Base-by-base conservation (phyloP, 2,888 invertebrate genomes). In the Aporophyla nigra region DNA sequence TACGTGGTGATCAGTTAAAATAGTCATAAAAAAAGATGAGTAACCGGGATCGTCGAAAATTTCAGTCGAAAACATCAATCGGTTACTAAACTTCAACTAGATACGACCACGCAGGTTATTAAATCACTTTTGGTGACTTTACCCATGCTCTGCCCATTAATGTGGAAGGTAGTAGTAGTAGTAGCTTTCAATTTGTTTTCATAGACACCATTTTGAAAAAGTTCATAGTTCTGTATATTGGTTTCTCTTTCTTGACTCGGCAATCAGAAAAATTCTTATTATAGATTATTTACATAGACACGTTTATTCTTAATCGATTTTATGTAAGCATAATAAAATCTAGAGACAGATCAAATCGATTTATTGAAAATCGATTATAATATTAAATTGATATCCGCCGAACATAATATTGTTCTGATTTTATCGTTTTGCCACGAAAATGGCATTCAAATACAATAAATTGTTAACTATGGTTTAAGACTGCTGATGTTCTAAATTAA, bases 401-500 rank as follows among this genome's bases (percentile, higher is more conserved):
- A 43, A 40, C 19, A 27, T 65, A 54, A n/a, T 33, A 66, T 61
- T 27, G 19, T 33, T 54, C 27, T 27, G 27, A 14, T 51, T 53
- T 33, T 69, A 49, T 59, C 24, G 27, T 16, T 49, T 75, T 83
- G 56, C 46, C 24, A 51, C 27, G 5, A 40, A 58, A 65, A 78
- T 67, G 2, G 54, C n/a, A 21, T 54, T 59, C 16, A 24, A 33
- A 62, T 59, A 78, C n/a, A 0, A 65, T 69, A 63, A 73, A 73
- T 67, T 63, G 7, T 46, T 24, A 33, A 10, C 62, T 43, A 54
- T 40, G 14, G n/a, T 49, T 65, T 27, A 61, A 61, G 43, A 46
- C 33, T n/a, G 19, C 19, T 62, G 7, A 49, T 19, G 49, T n/a
- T 58, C 19, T 68, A 0, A 40, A 59, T 65, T 43, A 7, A 66